Base-by-base conservation (phyloP, 2,888 invertebrate genomes). In the Daptonema setosum region DNA sequence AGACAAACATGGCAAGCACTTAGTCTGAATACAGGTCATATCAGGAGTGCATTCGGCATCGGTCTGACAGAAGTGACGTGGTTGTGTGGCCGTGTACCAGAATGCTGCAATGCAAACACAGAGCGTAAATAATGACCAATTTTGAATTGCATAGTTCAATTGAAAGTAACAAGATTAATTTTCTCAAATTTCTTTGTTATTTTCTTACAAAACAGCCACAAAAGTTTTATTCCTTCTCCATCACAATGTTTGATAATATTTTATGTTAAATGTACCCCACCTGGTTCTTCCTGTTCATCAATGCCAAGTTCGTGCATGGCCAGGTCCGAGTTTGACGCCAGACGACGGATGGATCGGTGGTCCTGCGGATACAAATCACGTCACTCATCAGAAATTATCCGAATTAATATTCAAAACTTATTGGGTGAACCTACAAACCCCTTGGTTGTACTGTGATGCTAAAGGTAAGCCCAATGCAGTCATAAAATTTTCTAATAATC, bases 11-110 rank as follows among this genome's bases (percentile, higher is more conserved):
- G 56, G 41, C 17, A 41, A 35, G 25, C 56, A 56, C 25, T 22
- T 8, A 11, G 35, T n/a, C 11, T 48, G n/a, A 28, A 56, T 50
- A 41, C 56, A 56, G 8, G 51, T 30, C 51, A 51, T 56, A 26
- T 56, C 56, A 17, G 51, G 56, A 17, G 56, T 56, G 56, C 56
- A 56, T 17, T 56, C 56, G 8, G 29, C 51, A 35, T 28, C 25
- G 8, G 8, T 22, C 24, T 35, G 3, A 28, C 56, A 56, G 30
- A 22, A 48, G 26, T 51, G 56, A 2, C 14, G 3, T n/a, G 28
- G 2, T 5, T 2, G 3, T 3, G 3, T 22, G 5, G 28, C 2
- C 2, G 48, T 43, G 45, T 54, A 45, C 54, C 54, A 54, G 35
- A 45, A 54, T 3, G 28, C 54, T 54, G 47, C 11, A 45, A n/a